Evolutionary conservation across 2,797 vertebrate genomes (phyloP), one percentile per base, ranked within the genome.

Genomic region (Pangasius macronema): DNA sequence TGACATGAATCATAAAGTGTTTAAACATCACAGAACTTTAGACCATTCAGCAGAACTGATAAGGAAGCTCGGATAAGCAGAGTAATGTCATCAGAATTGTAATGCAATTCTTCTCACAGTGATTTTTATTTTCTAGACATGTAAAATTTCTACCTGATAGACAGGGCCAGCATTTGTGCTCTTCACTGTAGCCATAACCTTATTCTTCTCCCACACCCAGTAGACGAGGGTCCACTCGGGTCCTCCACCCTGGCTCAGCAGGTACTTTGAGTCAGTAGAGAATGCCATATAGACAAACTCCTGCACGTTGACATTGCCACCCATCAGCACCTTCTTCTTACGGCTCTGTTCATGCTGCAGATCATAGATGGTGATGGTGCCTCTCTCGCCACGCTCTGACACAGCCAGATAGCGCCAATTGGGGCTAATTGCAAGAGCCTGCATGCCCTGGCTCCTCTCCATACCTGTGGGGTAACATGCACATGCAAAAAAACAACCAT

Each of bases 191-290:
- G 97, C 97, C 94, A 97, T 91, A 85, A 97, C 93, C 93, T 95
- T 97, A 91, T 96, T 96, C 92, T 98, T 98, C 90, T 99, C 97
- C 98, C 98, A 99, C 73, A 97, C 93, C 98, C 98, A 99, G 85
- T 94, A 95, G 88, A 96, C 85, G 72, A 99, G 94, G 61, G 88
- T 95, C 90, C 96, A 97, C 13, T 97, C 96, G 0, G 97, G 97
- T 1, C 93, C 94, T 0, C 94, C 96, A 0, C 96, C 92, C 91
- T 97, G 97, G 20, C 96, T 95, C 39, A 97, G 95, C 53, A 99
- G 93, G 91, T 97, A 96, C 89, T 96, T 97, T 59, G 97, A 96
- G 91, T 99, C 97, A 0, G 97, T 96, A 42, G 98, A 99, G 94
- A 99, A 99, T 53, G 96, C 97, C 93, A 99, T 87, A 88, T 95